Base-by-base conservation (phyloP, 2,113 vertebrate species). In the Sebastes schlegelii region DNA sequence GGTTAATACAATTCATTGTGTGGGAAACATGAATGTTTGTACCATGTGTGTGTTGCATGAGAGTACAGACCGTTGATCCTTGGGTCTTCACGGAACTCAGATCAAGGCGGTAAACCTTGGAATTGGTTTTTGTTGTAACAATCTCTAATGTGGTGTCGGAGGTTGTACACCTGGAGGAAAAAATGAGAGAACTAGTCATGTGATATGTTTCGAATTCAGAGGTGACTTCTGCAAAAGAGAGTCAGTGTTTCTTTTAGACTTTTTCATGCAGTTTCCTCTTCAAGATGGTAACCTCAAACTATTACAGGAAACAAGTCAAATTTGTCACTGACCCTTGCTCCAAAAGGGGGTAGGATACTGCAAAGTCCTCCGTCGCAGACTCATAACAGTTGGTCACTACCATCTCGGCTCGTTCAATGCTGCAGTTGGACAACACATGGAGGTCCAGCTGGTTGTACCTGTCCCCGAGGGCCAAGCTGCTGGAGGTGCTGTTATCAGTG, bases 71-170 rank as follows among this genome's bases (percentile, higher is more conserved):
- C 74, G 0, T 83, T 26, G 81, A 19, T 79, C 71, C 85, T 1
- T 46, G 0, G 46, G 2, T 1, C 0, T 48, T 0, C n/a, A 92
- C 0, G 3, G 6, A 0, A 7, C 8, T 45, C 16, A 95, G 7
- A 80, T 92, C 23, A 16, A 95, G 52, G 6, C 92, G 91, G 75
- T 89, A 95, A 72, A 95, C 12, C 60, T 48, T 94, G n/a, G 64
- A 21, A 5, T n/a, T 72, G 9, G 0, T 9, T 11, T 11, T 0
- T 43, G 52, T 0, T 9, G 77, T 89, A 11, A 84, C 0, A 21
- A 94, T 1, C 77, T 95, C 92, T 1, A 86, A 9, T 16, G 70
- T 82, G 45, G 1, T 58, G 23, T 34, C 84, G 61, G 68, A 67
- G 12, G 13, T 0, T 6, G 42, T 0, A 74, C 95, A 95, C 57